phyloP scores from a whole-genome alignment of 2,888 invertebrate species.

The Flexamia atlantica region DNA sequence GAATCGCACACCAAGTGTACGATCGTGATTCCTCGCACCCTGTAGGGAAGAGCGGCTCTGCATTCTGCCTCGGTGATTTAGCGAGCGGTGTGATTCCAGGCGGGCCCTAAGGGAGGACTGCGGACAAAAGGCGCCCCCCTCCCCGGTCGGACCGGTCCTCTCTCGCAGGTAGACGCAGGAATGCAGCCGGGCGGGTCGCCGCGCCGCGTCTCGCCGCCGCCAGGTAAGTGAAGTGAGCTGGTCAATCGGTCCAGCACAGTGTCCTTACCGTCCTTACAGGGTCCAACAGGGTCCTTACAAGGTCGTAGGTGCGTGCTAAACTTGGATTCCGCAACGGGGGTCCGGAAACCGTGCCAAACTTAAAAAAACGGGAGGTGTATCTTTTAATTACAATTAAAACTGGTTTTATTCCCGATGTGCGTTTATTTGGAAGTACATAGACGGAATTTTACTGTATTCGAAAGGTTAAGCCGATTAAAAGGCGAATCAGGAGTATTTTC shows the following conservation, averaged over 20 bases:
- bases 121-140: conserved; percentile 50
- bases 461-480: no score
- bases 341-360: no score
- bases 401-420: no score
- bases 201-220: neutral
- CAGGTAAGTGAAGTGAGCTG: conserved; percentile 37
- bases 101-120: conserved; percentile 17
- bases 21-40: no score
- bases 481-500: no score
- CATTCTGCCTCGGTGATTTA: no score
- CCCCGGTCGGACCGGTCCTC: conserved; percentile 32
- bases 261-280: neutral
- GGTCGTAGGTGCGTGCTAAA: neutral
- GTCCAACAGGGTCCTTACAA: neutral
- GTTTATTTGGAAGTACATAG: no score
- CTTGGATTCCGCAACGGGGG: neutral
- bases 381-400: no score
- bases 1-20: no score
- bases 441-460: no score
- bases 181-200: conserved; percentile 25
- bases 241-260: conserved; percentile 17
- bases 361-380: no score
- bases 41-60: no score
- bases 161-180: conserved; percentile 50
- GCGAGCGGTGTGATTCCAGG: conserved; percentile 26